Conservation (phyloP, 1,140 invertebrate genomes). For the Battus philenor region DNA sequence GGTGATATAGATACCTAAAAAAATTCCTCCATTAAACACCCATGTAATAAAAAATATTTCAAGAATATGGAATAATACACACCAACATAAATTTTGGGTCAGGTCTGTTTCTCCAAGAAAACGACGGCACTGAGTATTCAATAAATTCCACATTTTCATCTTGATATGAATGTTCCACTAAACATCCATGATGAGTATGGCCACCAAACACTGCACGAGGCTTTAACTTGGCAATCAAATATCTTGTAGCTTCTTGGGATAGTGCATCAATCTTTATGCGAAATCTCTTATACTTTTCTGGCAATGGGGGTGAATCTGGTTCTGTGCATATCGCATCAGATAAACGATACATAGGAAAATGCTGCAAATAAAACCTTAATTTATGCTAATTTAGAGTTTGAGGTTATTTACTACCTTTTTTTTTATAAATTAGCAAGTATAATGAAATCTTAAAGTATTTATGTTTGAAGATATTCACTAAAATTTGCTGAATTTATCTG, state of each 20-base stretch:
- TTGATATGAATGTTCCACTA: constrained; percentile 63
- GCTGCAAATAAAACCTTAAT: constrained; percentile 82
- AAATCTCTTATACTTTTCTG: constrained; percentile 79
- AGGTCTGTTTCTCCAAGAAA: constrained; percentile 96
- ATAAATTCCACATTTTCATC: constrained; percentile 56
- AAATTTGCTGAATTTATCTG: too few relatives aligned
- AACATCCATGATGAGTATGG: constrained; percentile 95
- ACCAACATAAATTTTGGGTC: constrained; percentile 94
- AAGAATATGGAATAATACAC: neutral
- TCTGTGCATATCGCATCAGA: constrained; percentile 91
- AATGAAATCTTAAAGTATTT: too few relatives aligned
- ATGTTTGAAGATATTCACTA: too few relatives aligned
- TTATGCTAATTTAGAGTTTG: too few relatives aligned
- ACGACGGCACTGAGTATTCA: constrained; percentile 92
- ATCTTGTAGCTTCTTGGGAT: constrained; percentile 87
- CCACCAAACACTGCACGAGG: constrained; percentile 91
- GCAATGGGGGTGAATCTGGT: constrained; percentile 86
- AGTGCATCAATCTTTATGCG: constrained; percentile 91
- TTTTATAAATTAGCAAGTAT: too few relatives aligned
- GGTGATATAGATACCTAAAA: constrained; percentile 54
- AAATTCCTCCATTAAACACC: neutral
- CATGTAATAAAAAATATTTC: neutral
- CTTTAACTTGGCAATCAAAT: constrained; percentile 82
- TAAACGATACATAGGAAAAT: constrained; percentile 94
- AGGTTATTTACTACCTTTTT: too few relatives aligned